Evolutionary conservation across 2,888 invertebrate species (phyloP).

Genomic region (Azorinus chamasolen): DNA sequence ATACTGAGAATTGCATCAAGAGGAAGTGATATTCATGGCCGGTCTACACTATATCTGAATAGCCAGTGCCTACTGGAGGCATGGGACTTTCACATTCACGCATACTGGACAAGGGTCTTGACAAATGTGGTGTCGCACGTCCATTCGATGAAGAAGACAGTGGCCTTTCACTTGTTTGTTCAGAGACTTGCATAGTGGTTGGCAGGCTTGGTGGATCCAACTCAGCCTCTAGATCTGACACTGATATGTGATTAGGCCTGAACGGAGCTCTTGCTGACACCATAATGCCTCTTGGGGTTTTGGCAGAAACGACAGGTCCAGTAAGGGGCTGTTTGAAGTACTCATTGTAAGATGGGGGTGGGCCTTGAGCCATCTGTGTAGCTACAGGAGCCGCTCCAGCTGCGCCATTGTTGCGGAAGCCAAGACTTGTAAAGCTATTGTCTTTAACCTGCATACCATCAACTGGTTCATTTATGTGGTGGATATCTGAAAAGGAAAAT

Average conservation of each 20-base stretch:
- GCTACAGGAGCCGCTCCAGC: too few relatives aligned
- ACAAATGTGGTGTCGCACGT: conserved; percentile 12
- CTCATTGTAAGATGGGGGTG: conserved; percentile 10
- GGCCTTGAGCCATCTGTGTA: neutral
- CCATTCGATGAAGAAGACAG: neutral
- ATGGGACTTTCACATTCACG: conserved; percentile 37
- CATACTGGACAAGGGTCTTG: conserved; percentile 27
- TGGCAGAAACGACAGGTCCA: neutral
- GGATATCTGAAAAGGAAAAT: too few relatives aligned
- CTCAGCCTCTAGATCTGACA: neutral
- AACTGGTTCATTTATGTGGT: too few relatives aligned
- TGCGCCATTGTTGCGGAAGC: too few relatives aligned
- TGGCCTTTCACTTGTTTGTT: neutral
- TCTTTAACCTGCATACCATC: too few relatives aligned
- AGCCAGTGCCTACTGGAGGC: conserved; percentile 32
- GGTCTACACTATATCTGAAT: too few relatives aligned
- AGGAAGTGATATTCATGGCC: too few relatives aligned
- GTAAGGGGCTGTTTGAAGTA: neutral
- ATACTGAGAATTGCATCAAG: too few relatives aligned
- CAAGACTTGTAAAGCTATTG: too few relatives aligned
- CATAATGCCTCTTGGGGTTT: neutral
- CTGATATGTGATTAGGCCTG: neutral
- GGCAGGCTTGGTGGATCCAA: conserved; percentile 1
- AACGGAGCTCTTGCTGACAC: conserved; percentile 4
- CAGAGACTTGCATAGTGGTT: neutral